Conservation (phyloP, 2,888 invertebrate genomes). For the Timandra comae region DNA sequence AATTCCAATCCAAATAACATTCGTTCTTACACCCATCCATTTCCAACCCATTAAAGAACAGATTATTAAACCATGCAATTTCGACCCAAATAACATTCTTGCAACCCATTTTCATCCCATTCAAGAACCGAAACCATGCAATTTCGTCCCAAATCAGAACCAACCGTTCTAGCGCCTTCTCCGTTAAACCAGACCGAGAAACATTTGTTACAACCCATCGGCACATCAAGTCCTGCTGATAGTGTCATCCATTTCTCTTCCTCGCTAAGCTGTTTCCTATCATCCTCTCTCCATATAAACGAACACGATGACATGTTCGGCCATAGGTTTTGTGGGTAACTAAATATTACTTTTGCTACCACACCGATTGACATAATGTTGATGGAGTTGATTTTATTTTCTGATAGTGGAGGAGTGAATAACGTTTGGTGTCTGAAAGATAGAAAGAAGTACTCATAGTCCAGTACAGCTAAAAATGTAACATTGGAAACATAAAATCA, state of each 20-base stretch:
- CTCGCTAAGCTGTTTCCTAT: conserved; percentile 17
- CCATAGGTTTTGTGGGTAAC: conserved; percentile 82
- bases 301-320: conserved; percentile 30
- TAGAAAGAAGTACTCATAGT: too few species aligned
- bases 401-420: conserved; percentile 77
- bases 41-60: too few species aligned
- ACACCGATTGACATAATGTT: conserved; percentile 79
- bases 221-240: conserved; percentile 26
- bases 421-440: conserved; percentile 53
- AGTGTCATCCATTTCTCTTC: conserved; percentile 35
- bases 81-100: too few species aligned
- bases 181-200: conserved; percentile 43
- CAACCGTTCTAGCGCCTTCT: conserved; percentile 31
- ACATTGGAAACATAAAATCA: too few species aligned
- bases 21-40: too few species aligned
- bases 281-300: conserved; percentile 39
- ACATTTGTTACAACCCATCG: conserved; percentile 28
- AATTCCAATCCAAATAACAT: too few species aligned
- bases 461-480: too few species aligned
- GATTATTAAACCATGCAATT: too few species aligned
- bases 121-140: too few species aligned
- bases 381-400: conserved; percentile 73
- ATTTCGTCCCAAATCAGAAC: too few species aligned
- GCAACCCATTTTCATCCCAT: too few species aligned
- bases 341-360: conserved; percentile 81